A percentile compares a stretch with the other conserved stretches of the same genome.
Conservation (phyloP, 2,888 invertebrate species). For the Ctenicera cuprea region DNA sequence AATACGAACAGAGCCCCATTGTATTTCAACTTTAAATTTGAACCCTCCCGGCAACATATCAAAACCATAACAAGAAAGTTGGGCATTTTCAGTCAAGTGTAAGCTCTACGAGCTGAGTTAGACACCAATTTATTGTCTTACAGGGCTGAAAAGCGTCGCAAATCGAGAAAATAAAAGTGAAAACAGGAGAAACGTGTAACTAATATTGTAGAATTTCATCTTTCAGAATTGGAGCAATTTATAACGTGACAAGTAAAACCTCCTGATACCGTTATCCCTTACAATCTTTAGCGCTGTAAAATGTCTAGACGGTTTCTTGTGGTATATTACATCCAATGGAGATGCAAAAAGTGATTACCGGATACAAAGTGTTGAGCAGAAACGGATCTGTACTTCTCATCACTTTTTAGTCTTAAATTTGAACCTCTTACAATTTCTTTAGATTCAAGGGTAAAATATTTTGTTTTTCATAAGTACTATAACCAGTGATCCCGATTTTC, state of each 20-base stretch:
- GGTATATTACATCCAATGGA: constrained; percentile 17
- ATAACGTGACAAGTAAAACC: not conserved
- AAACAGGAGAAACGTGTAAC: constrained; percentile 4
- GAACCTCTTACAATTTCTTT: not conserved
- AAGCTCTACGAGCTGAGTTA: constrained; percentile 6
- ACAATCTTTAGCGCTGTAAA: constrained; percentile 24
- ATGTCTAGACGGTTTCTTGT: constrained; percentile 39
- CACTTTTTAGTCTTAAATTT: not conserved
- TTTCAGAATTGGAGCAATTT: constrained; percentile 28
- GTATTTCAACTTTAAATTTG: constrained; percentile 27
- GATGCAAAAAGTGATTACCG: constrained; percentile 12
- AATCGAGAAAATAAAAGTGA: constrained; percentile 17
- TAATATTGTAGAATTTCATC: constrained; percentile 16
- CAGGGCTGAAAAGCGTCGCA: constrained; percentile 11
- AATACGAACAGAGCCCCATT: constrained; percentile 18
- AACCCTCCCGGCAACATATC: constrained; percentile 26
- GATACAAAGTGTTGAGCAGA: not conserved
- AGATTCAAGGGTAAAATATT: too few relatives aligned
- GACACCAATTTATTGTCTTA: constrained; percentile 6
- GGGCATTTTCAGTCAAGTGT: not conserved
- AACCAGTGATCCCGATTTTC: too few relatives aligned
- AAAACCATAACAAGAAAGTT: constrained; percentile 1
- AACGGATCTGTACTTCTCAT: not conserved
- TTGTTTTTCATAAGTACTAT: too few relatives aligned
- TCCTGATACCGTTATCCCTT: not conserved